Conservation (phyloP, 2,113 vertebrate species). For the Halichoerus grypus region DNA sequence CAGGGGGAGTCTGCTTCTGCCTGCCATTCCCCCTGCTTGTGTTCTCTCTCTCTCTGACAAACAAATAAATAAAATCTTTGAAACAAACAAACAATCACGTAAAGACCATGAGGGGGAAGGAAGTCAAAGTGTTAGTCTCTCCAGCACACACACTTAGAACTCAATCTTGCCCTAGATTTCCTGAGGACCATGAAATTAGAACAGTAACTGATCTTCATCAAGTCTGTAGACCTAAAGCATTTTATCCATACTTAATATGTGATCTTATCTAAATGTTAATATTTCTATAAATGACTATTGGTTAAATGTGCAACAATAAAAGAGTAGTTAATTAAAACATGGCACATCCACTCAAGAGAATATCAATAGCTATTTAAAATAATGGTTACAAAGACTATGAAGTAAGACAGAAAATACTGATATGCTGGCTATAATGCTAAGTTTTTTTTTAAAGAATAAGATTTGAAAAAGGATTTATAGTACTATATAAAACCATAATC, state of each 20-base stretch:
- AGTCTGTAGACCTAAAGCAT: background rate
- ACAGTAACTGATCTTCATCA: background rate
- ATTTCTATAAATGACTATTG: background rate
- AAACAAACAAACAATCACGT: background rate
- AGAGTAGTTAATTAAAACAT: background rate
- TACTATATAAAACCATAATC: background rate
- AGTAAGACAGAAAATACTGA: background rate
- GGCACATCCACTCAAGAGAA: background rate
- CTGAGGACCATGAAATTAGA: background rate
- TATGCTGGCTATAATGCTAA: background rate
- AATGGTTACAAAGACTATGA: conserved; percentile 2
- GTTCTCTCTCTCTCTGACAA: background rate
- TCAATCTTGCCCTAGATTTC: background rate
- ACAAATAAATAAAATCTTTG: background rate
- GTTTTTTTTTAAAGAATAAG: background rate
- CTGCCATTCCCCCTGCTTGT: background rate
- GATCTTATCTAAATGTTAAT: background rate
- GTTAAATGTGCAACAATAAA: background rate
- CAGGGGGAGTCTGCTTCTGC: too few species aligned
- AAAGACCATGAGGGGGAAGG: background rate
- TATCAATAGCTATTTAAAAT: conserved; percentile 7
- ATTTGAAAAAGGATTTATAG: background rate
- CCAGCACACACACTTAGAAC: background rate
- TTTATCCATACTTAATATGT: background rate
- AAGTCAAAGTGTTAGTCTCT: background rate